phyloP scores from a whole-genome alignment of 2,797 vertebrate genomes.

The Merluccius polli region DNA sequence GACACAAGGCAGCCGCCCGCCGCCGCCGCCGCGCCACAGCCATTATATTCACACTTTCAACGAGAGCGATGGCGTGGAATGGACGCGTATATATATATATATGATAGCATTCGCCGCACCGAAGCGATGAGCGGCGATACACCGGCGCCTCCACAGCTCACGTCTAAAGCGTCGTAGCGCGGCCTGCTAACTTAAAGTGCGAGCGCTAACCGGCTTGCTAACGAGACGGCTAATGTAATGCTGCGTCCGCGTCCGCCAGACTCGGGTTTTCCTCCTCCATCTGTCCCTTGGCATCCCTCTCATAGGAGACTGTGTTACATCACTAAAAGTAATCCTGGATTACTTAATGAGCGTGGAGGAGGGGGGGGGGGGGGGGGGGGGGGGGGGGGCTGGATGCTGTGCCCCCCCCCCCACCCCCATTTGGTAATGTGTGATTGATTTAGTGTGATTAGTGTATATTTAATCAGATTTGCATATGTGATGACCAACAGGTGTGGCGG shows the following conservation, averaged over 20 bases:
- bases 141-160: background rate
- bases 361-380: background rate
- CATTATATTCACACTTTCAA: no score
- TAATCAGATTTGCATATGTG: constrained; percentile 54
- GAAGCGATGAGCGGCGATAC: no score
- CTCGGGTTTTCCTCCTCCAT: background rate
- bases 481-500: constrained; percentile 42
- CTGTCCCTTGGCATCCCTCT: constrained; percentile 17
- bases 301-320: constrained; percentile 32
- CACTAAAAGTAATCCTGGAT: constrained; percentile 43
- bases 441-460: constrained; percentile 53
- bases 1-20: no score
- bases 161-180: background rate
- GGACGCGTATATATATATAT: no score
- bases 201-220: background rate
- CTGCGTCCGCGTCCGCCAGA: no score
- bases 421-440: constrained; percentile 49
- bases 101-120: no score
- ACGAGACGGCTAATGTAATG: background rate
- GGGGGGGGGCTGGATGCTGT: constrained; percentile 47
- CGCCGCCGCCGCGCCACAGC: no score
- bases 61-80: no score
- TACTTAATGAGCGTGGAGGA: constrained; percentile 49
- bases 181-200: background rate
- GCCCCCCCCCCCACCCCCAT: constrained; percentile 33